Evolutionary conservation across 2,888 invertebrate genomes (phyloP).

Genomic region (Lacanobia wlatinum): DNA sequence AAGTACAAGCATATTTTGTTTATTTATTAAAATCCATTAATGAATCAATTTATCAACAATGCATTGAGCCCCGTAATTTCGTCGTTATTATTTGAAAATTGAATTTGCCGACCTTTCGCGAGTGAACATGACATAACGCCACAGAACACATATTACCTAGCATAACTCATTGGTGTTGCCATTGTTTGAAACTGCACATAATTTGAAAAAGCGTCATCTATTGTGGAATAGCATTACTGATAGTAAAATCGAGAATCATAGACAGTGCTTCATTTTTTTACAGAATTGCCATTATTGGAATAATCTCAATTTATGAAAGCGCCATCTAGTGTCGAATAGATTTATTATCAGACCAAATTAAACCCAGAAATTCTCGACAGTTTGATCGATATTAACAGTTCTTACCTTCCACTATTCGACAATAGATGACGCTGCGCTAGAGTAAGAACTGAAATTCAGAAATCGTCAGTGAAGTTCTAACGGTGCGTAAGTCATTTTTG

Average conservation of each 20-base stretch:
- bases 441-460: no score
- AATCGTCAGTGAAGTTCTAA: no score
- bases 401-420: slow-evolving; percentile 16
- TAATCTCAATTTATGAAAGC: not conserved
- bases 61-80: slow-evolving; percentile 67
- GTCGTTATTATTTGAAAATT: slow-evolving; percentile 76
- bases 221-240: not conserved
- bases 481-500: no score
- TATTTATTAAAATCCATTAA: slow-evolving; percentile 65
- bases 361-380: not conserved
- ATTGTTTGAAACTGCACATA: not conserved
- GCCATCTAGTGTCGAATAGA: slow-evolving; percentile 10
- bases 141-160: no score
- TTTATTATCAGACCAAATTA: not conserved
- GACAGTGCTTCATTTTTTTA: no score
- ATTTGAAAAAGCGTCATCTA: slow-evolving; percentile 6
- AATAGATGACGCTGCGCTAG: slow-evolving; percentile 22
- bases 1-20: slow-evolving; percentile 62
- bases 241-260: not conserved
- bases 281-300: no score
- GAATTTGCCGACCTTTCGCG: slow-evolving; percentile 56
- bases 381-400: not conserved
- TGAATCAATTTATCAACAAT: slow-evolving; percentile 43
- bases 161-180: slow-evolving; percentile 25
- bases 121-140: slow-evolving; percentile 47